Base-by-base conservation (phyloP, 2,888 invertebrate species). In the Tortrix viridana region DNA sequence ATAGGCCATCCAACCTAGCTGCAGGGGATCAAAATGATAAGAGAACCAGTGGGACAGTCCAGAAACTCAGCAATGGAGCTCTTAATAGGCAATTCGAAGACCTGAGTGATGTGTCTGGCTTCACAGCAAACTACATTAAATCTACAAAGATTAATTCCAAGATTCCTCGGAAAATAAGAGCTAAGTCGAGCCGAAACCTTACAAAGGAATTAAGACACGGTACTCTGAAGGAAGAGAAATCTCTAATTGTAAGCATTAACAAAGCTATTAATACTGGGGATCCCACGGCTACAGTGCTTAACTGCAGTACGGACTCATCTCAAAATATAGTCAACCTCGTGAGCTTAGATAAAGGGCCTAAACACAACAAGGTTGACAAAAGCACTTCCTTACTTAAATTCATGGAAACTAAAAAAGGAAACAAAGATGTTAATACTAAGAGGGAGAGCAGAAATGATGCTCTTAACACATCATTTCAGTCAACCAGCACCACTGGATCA, bases 101-200 rank as follows among this genome's bases (percentile, higher is more conserved):
- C 55, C 67, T 87, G 18, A 92, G 92, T 76, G 92, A 92, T 78
- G 88, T 92, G 2, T 92, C 92, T 38, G 92, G 92, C 0, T 88
- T 91, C 61, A 92, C 92, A 22, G 92, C 91, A 2, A 92, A 89
- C 70, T 92, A 92, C 66, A 92, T 92, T 32, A 79, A 89, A 37
- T 92, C 92, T 18, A 90, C 92, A 16, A 92, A 91, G 73, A 69
- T 89, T 16, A 81, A 86, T 65, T 79, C 84, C 44, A 89, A 85
- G 73, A 81, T 81, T 61, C 76, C 83, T 19, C 77, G 80, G 38
- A 88, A 85, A 71, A 66, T 84, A 23, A 82, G 84, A 66, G 81
- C 76, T 67, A 88, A 85, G 70, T 73, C 76, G 12, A 80, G 62
- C 58, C 81, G 82, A 52, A 84, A 78, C 56, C 71, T 85, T n/a